Conservation (phyloP, 2,888 invertebrate species). For the Oligia strigilis region DNA sequence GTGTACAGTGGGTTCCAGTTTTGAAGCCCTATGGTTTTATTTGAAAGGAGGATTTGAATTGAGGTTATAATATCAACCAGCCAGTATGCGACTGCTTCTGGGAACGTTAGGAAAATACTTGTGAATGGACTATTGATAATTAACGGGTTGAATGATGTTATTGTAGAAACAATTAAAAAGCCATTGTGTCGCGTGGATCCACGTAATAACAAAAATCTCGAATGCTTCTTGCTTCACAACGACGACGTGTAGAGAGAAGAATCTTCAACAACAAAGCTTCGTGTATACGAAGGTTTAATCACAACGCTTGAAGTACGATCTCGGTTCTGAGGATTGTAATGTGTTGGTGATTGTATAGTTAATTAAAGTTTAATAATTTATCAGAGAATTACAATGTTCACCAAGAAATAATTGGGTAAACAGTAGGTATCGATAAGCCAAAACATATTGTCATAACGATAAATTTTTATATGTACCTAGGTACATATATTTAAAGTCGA, state of each 20-base stretch:
- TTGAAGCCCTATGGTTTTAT: slow-evolving; percentile 19
- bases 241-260: background rate
- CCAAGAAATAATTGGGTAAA: background rate
- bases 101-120: background rate
- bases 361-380: background rate
- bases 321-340: background rate
- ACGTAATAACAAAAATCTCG: background rate
- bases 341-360: background rate
- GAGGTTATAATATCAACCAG: slow-evolving; percentile 6
- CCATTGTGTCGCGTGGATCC: background rate
- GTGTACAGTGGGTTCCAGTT: slow-evolving; percentile 71
- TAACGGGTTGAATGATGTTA: background rate
- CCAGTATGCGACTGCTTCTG: background rate
- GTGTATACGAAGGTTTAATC: background rate
- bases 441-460: background rate
- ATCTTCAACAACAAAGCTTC: background rate
- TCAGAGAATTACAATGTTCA: background rate
- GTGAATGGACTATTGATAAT: background rate
- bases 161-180: background rate
- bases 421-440: background rate
- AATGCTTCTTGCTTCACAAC: background rate
- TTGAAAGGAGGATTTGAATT: background rate
- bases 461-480: too few relatives aligned
- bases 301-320: background rate
- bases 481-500: too few relatives aligned